phyloP scores from a whole-genome alignment of 2,888 invertebrate species.

The Ypsolopha scabrella region DNA sequence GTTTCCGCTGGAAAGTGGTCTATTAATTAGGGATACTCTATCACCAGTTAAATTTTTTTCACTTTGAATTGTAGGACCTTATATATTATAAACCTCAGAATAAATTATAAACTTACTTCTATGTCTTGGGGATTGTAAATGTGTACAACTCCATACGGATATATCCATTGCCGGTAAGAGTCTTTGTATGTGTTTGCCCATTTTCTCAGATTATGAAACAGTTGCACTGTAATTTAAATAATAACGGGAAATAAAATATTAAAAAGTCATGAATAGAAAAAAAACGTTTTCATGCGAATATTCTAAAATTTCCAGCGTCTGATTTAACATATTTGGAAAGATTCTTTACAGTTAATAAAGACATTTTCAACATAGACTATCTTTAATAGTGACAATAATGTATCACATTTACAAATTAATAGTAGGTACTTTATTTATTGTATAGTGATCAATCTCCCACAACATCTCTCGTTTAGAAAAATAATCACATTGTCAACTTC shows the following conservation, averaged over 20 bases:
- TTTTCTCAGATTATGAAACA: not conserved
- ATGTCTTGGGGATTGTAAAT: conserved; percentile 11
- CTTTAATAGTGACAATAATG: not conserved
- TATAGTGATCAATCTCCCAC: too few species aligned
- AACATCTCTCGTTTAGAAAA: too few species aligned
- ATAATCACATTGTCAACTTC: too few species aligned
- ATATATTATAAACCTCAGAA: too few species aligned
- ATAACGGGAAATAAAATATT: not conserved
- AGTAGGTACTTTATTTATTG: too few species aligned
- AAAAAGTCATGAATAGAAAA: not conserved
- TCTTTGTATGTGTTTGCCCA: conserved; percentile 4
- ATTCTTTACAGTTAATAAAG: not conserved
- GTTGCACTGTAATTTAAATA: conserved; percentile 1
- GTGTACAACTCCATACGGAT: conserved; percentile 7
- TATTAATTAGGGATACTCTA: too few species aligned
- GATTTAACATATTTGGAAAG: not conserved
- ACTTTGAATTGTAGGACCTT: too few species aligned
- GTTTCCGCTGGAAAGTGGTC: too few species aligned
- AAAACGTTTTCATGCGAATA: not conserved
- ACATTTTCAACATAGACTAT: not conserved
- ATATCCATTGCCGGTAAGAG: conserved; percentile 6
- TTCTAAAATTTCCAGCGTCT: too few species aligned
- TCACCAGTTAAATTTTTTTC: too few species aligned
- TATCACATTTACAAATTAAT: not conserved
- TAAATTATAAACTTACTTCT: conserved; percentile 11